These are phyloP conservation scores for Sphaerodactylus townsendi DNA, from an alignment of 2,113 vertebrate genomes.

Conservation along the genomic window DNA sequence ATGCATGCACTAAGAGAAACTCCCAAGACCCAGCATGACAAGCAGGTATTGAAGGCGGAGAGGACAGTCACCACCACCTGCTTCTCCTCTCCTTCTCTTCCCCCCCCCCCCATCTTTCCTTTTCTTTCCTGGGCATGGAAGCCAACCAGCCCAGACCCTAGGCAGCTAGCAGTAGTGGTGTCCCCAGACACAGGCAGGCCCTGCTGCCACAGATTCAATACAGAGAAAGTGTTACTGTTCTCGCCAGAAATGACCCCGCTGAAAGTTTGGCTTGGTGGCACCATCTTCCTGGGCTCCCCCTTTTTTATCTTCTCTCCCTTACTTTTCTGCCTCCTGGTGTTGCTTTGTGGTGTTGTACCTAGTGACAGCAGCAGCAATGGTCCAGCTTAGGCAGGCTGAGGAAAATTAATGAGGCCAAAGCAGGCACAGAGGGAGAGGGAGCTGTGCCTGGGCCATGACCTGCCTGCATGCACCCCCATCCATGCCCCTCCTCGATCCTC, in stretches of 20 bases:
- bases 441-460: too few relatives aligned
- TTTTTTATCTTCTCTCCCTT: constrained; percentile 70
- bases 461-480: too few relatives aligned
- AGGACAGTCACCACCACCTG: background rate
- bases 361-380: constrained; percentile 69
- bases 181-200: constrained; percentile 54
- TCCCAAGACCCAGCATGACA: constrained; percentile 42
- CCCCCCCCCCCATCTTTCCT: too few relatives aligned
- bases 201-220: constrained; percentile 71
- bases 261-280: constrained; percentile 97
- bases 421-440: too few relatives aligned
- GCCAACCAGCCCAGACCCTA: constrained; percentile 18
- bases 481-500: too few relatives aligned
- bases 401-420: constrained; percentile 86
- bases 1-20: constrained; percentile 32
- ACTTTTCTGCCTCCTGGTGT: constrained; percentile 74
- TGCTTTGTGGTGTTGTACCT: constrained; percentile 71
- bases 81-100: background rate
- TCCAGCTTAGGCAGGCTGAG: constrained; percentile 79
- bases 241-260: constrained; percentile 96
- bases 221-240: constrained; percentile 92
- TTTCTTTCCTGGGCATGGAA: too few relatives aligned
- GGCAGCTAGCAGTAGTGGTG: constrained; percentile 23
- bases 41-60: constrained; percentile 29
- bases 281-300: constrained; percentile 91